phyloP scores from a whole-genome alignment of 2,113 vertebrate species.

The Tautogolabrus adspersus region DNA sequence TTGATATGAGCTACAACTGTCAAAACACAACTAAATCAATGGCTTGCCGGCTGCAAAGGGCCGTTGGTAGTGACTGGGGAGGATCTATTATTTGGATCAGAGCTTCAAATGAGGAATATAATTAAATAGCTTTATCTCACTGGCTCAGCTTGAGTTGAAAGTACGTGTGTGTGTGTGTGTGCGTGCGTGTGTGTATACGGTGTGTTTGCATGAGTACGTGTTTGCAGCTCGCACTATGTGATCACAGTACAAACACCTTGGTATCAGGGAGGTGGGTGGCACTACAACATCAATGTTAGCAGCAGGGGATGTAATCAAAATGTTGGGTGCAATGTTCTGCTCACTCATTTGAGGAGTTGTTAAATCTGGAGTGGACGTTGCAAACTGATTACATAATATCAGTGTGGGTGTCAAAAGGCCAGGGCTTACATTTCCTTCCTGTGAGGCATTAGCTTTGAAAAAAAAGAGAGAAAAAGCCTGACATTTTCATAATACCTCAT shows the following conservation, averaged over 20 bases:
- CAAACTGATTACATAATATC: slow-evolving; percentile 63
- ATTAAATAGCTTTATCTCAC: slow-evolving; percentile 81
- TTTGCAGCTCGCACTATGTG: slow-evolving; percentile 42
- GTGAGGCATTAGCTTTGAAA: slow-evolving; percentile 45
- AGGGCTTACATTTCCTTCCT: slow-evolving; percentile 44
- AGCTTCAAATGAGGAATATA: slow-evolving; percentile 82
- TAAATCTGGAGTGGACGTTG: slow-evolving; percentile 63
- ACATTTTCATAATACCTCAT: slow-evolving; percentile 49
- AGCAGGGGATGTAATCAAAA: slow-evolving; percentile 73
- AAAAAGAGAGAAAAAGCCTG: slow-evolving; percentile 30
- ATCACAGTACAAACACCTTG: slow-evolving; percentile 56
- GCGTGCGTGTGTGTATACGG: not conserved
- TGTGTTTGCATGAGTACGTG: slow-evolving; percentile 14
- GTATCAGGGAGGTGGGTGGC: slow-evolving; percentile 58
- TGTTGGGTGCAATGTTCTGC: slow-evolving; percentile 50
- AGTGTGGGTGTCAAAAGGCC: slow-evolving; percentile 62
- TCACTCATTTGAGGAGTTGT: slow-evolving; percentile 65
- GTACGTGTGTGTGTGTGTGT: slow-evolving; percentile 29
- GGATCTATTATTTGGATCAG: slow-evolving; percentile 78
- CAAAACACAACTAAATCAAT: slow-evolving; percentile 65
- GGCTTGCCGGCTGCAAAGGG: slow-evolving; percentile 54
- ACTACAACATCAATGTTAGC: slow-evolving; percentile 59
- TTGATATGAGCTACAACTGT: slow-evolving; percentile 25
- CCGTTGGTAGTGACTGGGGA: slow-evolving; percentile 51
- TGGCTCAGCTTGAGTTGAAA: slow-evolving; percentile 62